Percentiles rank a stretch among this genome's conserved stretches.
These are phyloP conservation scores for Ceramica pisi DNA, from an alignment of 2,888 invertebrate species.

Conservation along the genomic window DNA sequence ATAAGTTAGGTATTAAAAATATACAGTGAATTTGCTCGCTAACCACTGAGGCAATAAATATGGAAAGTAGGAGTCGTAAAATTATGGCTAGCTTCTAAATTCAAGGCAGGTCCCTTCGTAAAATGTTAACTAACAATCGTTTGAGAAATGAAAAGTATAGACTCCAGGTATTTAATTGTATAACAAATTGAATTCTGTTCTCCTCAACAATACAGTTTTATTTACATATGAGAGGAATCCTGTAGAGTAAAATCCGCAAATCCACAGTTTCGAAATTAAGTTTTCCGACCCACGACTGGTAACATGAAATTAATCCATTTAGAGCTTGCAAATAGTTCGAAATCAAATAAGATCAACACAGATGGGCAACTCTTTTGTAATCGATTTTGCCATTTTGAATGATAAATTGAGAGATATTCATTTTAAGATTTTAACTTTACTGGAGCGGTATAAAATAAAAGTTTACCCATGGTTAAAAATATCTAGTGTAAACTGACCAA, in stretches of 20 bases:
- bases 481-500: too few species aligned
- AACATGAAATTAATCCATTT: constrained; percentile 53
- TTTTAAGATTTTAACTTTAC: too few species aligned
- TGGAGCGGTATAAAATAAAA: too few species aligned
- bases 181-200: constrained; percentile 15
- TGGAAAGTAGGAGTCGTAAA: constrained; percentile 57
- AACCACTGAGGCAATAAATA: constrained; percentile 60
- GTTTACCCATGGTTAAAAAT: too few species aligned
- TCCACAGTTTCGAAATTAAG: constrained; percentile 37
- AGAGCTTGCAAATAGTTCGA: constrained; percentile 46
- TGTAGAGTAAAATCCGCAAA: constrained; percentile 31
- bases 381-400: not conserved
- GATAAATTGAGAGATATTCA: too few species aligned
- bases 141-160: constrained; percentile 14
- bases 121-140: constrained; percentile 33
- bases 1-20: constrained; percentile 48
- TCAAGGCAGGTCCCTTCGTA: constrained; percentile 31
- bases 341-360: constrained; percentile 32
- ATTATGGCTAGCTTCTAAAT: constrained; percentile 44
- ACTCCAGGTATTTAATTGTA: constrained; percentile 16
- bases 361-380: constrained; percentile 5
- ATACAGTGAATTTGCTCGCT: constrained; percentile 50
- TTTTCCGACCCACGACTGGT: constrained; percentile 27
- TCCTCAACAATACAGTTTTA: constrained; percentile 17
- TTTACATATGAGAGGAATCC: constrained; percentile 19